These are phyloP conservation scores for Clytia hemisphaerica DNA, from an alignment of 30 jellyfish, hydroid and myxozoan species.

Conservation along the genomic window DNA sequence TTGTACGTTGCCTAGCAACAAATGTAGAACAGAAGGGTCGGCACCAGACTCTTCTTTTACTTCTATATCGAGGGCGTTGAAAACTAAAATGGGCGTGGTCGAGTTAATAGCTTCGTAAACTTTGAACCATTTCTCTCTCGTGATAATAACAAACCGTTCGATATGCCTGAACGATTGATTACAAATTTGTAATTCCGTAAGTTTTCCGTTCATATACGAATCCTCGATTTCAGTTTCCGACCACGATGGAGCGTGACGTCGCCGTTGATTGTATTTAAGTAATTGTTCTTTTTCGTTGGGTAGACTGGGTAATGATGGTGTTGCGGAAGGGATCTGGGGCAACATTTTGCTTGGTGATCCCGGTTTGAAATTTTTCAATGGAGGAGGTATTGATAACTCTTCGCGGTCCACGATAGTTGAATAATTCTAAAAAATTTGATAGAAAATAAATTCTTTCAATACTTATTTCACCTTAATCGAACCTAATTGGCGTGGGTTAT, in stretches of 20 bases:
- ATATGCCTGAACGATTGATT: slow-evolving; percentile 30
- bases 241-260: background rate
- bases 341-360: no score
- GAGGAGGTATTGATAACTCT: no score
- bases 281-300: no score
- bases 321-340: no score
- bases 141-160: slow-evolving; percentile 20
- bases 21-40: slow-evolving; percentile 19
- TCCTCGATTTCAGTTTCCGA: slow-evolving; percentile 12
- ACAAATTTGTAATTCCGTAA: slow-evolving; percentile 22
- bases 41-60: slow-evolving; percentile 25
- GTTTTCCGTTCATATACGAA: background rate
- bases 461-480: no score
- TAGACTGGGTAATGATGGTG: no score
- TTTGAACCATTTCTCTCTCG: slow-evolving; percentile 36
- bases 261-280: no score
- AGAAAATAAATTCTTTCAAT: no score
- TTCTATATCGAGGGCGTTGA: slow-evolving; percentile 11
- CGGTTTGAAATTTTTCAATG: no score
- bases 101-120: slow-evolving; percentile 19
- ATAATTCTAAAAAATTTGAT: no score
- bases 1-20: slow-evolving; percentile 1
- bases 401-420: no score
- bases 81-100: slow-evolving; percentile 12
- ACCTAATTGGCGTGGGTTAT: no score